Base-by-base conservation (phyloP, 2,888 invertebrate species). In the Tachina grossa region DNA sequence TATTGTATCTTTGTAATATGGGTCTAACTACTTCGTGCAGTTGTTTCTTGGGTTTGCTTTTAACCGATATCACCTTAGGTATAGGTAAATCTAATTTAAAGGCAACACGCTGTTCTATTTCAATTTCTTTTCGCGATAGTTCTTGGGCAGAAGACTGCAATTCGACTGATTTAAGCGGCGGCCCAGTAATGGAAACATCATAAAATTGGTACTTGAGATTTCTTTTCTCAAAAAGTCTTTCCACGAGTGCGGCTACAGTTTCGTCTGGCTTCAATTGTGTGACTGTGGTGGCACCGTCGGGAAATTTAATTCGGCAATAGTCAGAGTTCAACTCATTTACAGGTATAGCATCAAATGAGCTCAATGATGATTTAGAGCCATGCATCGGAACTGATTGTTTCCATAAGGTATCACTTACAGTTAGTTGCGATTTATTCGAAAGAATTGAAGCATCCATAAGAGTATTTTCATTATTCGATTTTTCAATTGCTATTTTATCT, bases 231-330 rank as follows among this genome's bases (percentile, higher is more conserved):
- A 98, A 94, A 87, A 98, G 94, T 81, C 97, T 94, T 87, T 96
- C 96, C 22, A 98, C 95, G 77, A 98, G 94, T 87, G 95, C 94
- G 80, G 95, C 95, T 76, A 98, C 96, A 0, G 96, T 95, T 91
- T 97, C 96, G 31, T 94, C 94, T 22, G 95, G 93, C 88, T 95
- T 95, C 63, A 97, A 96, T 88, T 96, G 96, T 84, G 98, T 97
- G 87, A 98, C 98, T 1, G 98, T 98, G 3, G 98, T 98, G 82
- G 98, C 97, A 71, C 97, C 97, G 93, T 98, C 98, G 1, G 97
- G 97, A 85, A 99, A 93, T 90, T 97, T 95, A 86, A 99, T 97
- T 87, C 98, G 95, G 91, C 97, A 97, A 16, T 92, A 87, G 41
- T 97, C 92, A 2, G 87, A 89, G 22, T 77, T 89, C 88, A 71